phyloP scores from a whole-genome alignment of 2,797 vertebrate species.

The Dermochelys coriacea region DNA sequence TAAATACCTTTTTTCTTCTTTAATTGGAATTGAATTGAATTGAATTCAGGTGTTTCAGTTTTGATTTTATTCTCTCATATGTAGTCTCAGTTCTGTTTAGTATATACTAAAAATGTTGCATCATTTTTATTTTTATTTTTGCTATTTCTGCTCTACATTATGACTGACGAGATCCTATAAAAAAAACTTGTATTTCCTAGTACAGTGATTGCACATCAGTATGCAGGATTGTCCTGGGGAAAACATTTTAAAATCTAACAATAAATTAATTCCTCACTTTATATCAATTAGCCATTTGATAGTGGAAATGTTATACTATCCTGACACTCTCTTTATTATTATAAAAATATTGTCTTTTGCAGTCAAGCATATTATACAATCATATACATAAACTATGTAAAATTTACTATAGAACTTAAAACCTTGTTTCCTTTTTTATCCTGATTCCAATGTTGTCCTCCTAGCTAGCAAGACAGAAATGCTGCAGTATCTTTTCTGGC shows the following conservation, averaged over 20 bases:
- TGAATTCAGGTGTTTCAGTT: slow-evolving; percentile 58
- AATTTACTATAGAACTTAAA: slow-evolving; percentile 42
- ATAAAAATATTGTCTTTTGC: background rate
- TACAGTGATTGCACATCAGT: slow-evolving; percentile 42
- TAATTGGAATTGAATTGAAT: slow-evolving; percentile 66
- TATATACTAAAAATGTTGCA: slow-evolving; percentile 22
- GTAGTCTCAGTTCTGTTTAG: slow-evolving; percentile 39
- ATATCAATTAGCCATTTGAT: background rate
- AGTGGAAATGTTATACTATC: background rate
- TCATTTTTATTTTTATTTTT: slow-evolving; percentile 56
- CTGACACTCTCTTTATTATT: background rate
- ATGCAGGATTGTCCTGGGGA: slow-evolving; percentile 20
- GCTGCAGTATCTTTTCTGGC: slow-evolving; percentile 73
- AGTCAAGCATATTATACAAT: background rate
- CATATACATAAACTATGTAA: background rate
- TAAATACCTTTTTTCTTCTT: slow-evolving; percentile 76
- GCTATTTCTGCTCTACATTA: slow-evolving; percentile 12
- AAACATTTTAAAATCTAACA: slow-evolving; percentile 42
- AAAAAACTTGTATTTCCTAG: slow-evolving; percentile 51
- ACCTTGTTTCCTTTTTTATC: slow-evolving; percentile 59
- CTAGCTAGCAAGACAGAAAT: slow-evolving; percentile 58
- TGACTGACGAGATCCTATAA: slow-evolving; percentile 27
- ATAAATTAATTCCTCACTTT: slow-evolving; percentile 34
- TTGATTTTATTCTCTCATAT: slow-evolving; percentile 71
- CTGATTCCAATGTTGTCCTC: slow-evolving; percentile 16